Percentiles rank a stretch among this genome's conserved stretches.
Conservation (phyloP, 1,140 invertebrate genomes). For the Ooceraea biroi region DNA sequence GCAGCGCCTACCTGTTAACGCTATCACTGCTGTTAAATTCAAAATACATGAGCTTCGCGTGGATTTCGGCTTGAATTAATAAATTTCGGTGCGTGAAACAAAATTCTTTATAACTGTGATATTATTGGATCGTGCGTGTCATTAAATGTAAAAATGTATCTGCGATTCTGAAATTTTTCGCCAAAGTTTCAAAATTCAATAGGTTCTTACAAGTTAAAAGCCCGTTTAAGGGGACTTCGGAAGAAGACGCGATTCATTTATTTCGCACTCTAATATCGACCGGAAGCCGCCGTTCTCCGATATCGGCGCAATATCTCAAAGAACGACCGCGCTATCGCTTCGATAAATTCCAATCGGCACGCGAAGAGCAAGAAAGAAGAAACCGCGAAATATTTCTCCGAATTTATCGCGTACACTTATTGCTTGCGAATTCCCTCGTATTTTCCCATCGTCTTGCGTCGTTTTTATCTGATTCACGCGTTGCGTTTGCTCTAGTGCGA, state of each 20-base stretch:
- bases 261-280: conserved; percentile 22
- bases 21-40: too few species aligned
- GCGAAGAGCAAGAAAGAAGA: conserved; percentile 22
- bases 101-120: too few species aligned
- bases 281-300: conserved; percentile 16
- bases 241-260: conserved; percentile 9
- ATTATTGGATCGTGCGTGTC: too few species aligned
- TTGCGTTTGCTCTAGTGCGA: conserved; percentile 1
- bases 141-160: too few species aligned
- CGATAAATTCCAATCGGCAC: conserved; percentile 42
- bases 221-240: not conserved
- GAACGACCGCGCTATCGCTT: not conserved
- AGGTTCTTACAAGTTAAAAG: not conserved
- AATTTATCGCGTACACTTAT: conserved; percentile 45
- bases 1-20: too few species aligned
- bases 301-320: conserved; percentile 44
- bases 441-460: conserved; percentile 10
- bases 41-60: too few species aligned
- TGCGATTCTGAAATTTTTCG: too few species aligned
- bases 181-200: not conserved
- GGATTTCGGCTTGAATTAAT: too few species aligned
- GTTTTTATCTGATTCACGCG: conserved; percentile 32
- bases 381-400: conserved; percentile 37
- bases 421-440: not conserved
- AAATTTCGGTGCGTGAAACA: too few species aligned